A percentile compares a stretch with the other conserved stretches of the same genome.
phyloP scores from a whole-genome alignment of 2,113 vertebrate genomes.

The Vulpes vulpes region DNA sequence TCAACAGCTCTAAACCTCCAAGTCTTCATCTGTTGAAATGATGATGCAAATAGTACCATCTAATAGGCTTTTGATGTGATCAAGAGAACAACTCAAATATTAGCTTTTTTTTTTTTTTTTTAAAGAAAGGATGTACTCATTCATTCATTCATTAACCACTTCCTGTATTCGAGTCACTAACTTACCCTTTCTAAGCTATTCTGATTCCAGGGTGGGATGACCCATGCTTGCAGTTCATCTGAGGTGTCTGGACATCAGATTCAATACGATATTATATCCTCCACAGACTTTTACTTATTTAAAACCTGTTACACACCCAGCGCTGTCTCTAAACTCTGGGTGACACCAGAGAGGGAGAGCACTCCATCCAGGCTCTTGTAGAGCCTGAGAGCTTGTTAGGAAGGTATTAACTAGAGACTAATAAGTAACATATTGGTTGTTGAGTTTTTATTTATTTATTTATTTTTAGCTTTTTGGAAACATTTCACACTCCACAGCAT shows the following conservation, averaged over 20 bases:
- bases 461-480: not conserved
- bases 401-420: not conserved
- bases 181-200: constrained; percentile 2
- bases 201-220: not conserved
- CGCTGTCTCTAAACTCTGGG: not conserved
- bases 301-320: not conserved
- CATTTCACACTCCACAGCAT: not conserved
- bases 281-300: not conserved
- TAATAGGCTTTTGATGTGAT: not conserved
- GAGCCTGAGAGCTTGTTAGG: not conserved
- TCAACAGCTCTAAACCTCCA: not conserved
- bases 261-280: not conserved
- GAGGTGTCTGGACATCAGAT: not conserved
- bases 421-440: not conserved
- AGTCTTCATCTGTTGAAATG: not conserved
- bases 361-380: not conserved
- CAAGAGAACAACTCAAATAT: not conserved
- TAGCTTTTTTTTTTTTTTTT: not conserved
- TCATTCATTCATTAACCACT: not conserved
- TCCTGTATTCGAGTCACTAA: not conserved
- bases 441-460: not conserved
- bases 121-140: not conserved
- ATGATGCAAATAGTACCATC: not conserved
- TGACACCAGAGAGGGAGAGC: not conserved
- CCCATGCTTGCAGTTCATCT: not conserved